Conservation (phyloP, 2,113 vertebrate species). For the Motacilla alba region DNA sequence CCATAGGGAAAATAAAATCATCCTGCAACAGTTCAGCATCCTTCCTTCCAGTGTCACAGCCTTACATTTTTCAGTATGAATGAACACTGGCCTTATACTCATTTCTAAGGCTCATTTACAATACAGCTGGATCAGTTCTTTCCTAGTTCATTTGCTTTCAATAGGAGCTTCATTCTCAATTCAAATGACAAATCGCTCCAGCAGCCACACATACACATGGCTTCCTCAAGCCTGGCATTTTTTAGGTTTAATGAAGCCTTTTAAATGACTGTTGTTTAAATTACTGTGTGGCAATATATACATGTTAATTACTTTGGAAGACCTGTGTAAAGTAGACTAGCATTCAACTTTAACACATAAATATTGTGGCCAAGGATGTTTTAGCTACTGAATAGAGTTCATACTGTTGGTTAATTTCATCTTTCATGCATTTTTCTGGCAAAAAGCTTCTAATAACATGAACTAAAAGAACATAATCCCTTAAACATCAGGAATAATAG, state of each 20-base stretch:
- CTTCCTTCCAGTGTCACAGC: not conserved
- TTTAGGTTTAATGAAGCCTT: not conserved
- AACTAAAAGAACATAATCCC: slow-evolving; percentile 33
- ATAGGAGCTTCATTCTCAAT: not conserved
- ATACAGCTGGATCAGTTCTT: not conserved
- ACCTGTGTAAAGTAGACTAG: not conserved
- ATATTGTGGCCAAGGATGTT: not conserved
- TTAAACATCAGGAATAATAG: slow-evolving; percentile 29
- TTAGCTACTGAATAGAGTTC: not conserved
- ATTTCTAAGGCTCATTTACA: slow-evolving; percentile 7
- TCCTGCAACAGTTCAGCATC: not conserved
- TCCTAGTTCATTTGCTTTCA: slow-evolving; percentile 10
- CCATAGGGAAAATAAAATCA: not conserved
- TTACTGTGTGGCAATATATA: not conserved
- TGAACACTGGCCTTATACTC: not conserved
- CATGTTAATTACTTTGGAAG: not conserved
- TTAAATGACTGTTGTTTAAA: not conserved
- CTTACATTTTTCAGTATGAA: not conserved
- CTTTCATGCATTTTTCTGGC: not conserved
- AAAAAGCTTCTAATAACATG: slow-evolving; percentile 5
- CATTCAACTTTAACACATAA: not conserved
- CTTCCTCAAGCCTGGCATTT: not conserved
- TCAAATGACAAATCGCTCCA: not conserved
- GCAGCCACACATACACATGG: not conserved
- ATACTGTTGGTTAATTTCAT: not conserved